These are phyloP conservation scores for Epinephelus coioides DNA, from an alignment of 2,797 vertebrate genomes.

Conservation along the genomic window DNA sequence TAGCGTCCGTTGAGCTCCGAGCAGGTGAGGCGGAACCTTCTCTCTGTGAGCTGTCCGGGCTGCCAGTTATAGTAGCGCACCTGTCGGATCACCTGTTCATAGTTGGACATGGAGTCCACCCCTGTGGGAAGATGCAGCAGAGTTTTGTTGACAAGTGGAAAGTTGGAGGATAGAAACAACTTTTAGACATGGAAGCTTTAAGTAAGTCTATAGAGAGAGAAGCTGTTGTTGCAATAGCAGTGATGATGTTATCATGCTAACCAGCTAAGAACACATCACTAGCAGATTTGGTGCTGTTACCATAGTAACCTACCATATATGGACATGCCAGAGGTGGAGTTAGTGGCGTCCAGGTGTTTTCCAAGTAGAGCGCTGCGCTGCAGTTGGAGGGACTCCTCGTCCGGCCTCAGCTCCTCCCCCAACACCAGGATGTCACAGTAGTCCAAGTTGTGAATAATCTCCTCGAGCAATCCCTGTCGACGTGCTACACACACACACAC, in stretches of 20 bases:
- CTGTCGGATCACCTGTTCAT: slow-evolving; percentile 92
- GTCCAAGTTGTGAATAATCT: slow-evolving; percentile 95
- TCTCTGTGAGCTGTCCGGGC: slow-evolving; percentile 81
- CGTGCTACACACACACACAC: slow-evolving; percentile 82
- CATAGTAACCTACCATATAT: slow-evolving; percentile 90
- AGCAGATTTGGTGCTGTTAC: slow-evolving; percentile 71
- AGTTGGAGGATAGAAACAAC: not conserved
- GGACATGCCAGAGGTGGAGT: slow-evolving; percentile 96
- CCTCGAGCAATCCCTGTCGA: slow-evolving; percentile 86
- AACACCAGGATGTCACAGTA: slow-evolving; percentile 96
- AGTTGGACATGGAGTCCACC: slow-evolving; percentile 94
- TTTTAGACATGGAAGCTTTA: not conserved
- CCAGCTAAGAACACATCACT: slow-evolving; percentile 82
- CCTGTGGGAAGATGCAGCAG: slow-evolving; percentile 79
- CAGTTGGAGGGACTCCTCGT: slow-evolving; percentile 92
- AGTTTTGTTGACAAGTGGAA: not conserved
- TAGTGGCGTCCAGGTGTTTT: slow-evolving; percentile 93
- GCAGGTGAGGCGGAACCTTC: slow-evolving; percentile 93
- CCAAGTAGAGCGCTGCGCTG: slow-evolving; percentile 87
- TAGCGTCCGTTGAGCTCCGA: slow-evolving; percentile 96
- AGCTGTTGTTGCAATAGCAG: not conserved
- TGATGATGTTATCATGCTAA: not conserved
- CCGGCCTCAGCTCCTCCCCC: slow-evolving; percentile 90
- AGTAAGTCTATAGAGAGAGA: not conserved
- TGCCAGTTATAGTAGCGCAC: slow-evolving; percentile 90